These are phyloP conservation scores for Alviniconcha marisindica DNA, from an alignment of 1,140 invertebrate genomes.

Conservation along the genomic window DNA sequence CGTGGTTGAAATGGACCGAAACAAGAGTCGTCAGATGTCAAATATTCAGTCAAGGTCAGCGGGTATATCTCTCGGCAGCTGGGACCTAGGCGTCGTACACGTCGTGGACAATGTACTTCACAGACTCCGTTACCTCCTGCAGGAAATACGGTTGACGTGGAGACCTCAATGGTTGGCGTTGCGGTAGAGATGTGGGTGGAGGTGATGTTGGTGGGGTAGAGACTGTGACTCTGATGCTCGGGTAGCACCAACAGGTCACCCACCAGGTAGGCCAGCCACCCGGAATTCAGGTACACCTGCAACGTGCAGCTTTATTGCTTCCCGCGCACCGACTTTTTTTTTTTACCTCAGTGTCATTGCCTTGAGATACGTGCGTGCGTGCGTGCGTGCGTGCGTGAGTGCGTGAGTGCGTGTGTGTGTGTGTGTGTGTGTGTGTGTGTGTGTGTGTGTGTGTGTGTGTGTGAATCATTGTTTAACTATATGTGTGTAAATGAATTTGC, in stretches of 20 bases:
- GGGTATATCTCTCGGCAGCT: too few relatives aligned
- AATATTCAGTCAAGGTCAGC: too few relatives aligned
- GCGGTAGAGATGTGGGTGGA: neutral
- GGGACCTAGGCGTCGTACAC: too few relatives aligned
- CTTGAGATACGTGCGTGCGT: neutral
- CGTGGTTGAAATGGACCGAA: too few relatives aligned
- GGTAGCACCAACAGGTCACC: slow-evolving; percentile 31
- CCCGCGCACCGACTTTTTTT: too few relatives aligned
- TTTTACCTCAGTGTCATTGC: too few relatives aligned
- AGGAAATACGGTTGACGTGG: neutral
- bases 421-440: neutral
- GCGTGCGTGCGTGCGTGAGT: slow-evolving; percentile 15
- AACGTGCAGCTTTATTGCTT: too few relatives aligned
- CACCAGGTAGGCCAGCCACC: slow-evolving; percentile 17
- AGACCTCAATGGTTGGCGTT: neutral
- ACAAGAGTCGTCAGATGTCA: too few relatives aligned
- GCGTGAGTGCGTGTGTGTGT: neutral
- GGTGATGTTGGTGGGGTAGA: slow-evolving; percentile 37
- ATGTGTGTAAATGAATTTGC: too few relatives aligned
- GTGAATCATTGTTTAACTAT: too few relatives aligned
- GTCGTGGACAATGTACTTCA: too few relatives aligned
- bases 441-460: too few relatives aligned
- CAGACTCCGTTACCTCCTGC: neutral
- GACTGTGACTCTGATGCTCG: neutral
- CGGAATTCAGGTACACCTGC: neutral